Conservation (phyloP, 1,140 invertebrate genomes). For the Pogonomyrmex californicus region DNA sequence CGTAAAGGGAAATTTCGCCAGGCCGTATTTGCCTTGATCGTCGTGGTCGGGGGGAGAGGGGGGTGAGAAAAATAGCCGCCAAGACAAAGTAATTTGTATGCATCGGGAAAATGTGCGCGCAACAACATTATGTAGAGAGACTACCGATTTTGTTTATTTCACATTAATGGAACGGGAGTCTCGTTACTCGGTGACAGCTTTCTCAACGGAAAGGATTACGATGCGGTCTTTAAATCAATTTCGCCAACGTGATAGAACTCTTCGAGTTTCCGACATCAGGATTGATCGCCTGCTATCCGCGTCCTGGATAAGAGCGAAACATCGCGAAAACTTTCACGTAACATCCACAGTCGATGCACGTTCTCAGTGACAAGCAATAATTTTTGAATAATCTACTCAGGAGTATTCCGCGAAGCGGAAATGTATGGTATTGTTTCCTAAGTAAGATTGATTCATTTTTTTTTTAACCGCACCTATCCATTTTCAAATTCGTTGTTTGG, state of each 20-base stretch:
- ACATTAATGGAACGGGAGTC: conserved; percentile 64
- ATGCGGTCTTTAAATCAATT: conserved; percentile 75
- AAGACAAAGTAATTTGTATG: conserved; percentile 53
- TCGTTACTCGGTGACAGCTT: neutral
- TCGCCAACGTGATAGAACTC: conserved; percentile 67
- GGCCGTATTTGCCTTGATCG: conserved; percentile 56
- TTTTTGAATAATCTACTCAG: conserved; percentile 65
- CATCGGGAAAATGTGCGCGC: conserved; percentile 39
- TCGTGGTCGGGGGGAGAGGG: neutral
- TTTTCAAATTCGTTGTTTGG: neutral
- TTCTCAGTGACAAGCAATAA: conserved; percentile 23
- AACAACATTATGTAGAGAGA: conserved; percentile 35
- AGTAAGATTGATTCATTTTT: conserved; percentile 53
- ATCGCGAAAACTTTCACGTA: conserved; percentile 32
- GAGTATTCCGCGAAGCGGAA: neutral
- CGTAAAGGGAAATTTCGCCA: conserved; percentile 70
- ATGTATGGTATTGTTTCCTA: conserved; percentile 13
- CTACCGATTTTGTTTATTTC: conserved; percentile 17
- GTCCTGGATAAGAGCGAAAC: conserved; percentile 23
- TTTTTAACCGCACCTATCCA: conserved; percentile 3
- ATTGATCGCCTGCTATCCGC: conserved; percentile 66
- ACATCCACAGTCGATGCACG: neutral
- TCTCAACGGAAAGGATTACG: conserved; percentile 72
- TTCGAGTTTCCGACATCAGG: conserved; percentile 59
- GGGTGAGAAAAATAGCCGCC: conserved; percentile 24